Evolutionary conservation across 2,797 vertebrate species (phyloP), one percentile per base, ranked within the genome.

Genomic region (Oryzias dopingdopingensis): DNA sequence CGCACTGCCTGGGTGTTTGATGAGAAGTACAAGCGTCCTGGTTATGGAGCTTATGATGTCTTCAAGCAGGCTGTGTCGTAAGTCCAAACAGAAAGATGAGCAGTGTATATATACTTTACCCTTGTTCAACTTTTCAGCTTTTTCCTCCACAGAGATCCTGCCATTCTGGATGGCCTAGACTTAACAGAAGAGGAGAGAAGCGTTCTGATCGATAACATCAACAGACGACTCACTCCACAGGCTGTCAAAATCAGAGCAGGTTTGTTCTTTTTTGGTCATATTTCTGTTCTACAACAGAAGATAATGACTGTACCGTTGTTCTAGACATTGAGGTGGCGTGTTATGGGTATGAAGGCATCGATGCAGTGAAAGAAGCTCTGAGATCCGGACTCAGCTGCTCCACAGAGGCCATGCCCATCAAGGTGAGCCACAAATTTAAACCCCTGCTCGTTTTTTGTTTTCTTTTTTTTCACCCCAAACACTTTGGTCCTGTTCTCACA

Each of bases 51-150:
- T 45, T 99, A 99, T 0, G 97, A 99, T 58, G 95, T 95, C 54
- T 99, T 99, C 91, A 99, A 99, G 72, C 96, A 98, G 59, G 97
- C 97, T 3, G 97, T 99, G 49, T 95, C 97, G 97, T 99, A 91
- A 96, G 97, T 91, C 16, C 1, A 23, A n/a, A 46, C n/a, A 50
- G 20, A 8, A 24, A 29, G 42, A 20, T 20, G 2, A 17, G 43
- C 15, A 2, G 4, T 2, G 5, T 1, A 4, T n/a, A 8, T 16
- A 14, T 13, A 42, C 29, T 20, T n/a, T 1, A 5, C 14, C 16
- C 32, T 14, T 17, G 8, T 16, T 3, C 45, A 3, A 20, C 5
- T 42, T 53, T 44, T 26, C 42, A 4, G 1, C n/a, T 42, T 6
- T 24, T 15, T 10, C n/a, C 17, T 37, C 23, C 8, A 12, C 61